Percentiles rank a stretch among this genome's conserved stretches.
phyloP scores from a whole-genome alignment of 2,888 invertebrate genomes.

The Drosophila hamatofila region DNA sequence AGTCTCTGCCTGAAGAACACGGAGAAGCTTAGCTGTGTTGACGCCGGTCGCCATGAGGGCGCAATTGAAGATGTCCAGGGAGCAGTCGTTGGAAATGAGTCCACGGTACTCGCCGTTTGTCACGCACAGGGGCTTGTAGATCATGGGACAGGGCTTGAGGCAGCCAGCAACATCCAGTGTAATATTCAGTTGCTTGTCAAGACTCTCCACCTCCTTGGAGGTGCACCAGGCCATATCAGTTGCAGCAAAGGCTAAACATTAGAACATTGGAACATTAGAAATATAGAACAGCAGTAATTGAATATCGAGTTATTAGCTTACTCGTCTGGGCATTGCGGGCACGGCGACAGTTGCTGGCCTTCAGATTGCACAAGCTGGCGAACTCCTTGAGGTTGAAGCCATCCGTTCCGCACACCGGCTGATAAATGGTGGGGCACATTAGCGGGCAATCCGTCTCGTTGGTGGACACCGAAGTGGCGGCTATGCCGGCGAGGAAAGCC shows the following conservation, averaged over 20 bases:
- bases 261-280: neutral
- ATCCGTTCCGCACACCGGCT: constrained; percentile 77
- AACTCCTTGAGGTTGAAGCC: constrained; percentile 75
- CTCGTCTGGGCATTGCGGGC: constrained; percentile 57
- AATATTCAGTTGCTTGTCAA: constrained; percentile 57
- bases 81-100: constrained; percentile 72
- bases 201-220: constrained; percentile 67
- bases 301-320: constrained; percentile 37
- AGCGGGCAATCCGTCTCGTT: constrained; percentile 70
- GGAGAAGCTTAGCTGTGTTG: constrained; percentile 50
- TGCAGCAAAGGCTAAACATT: constrained; percentile 58
- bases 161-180: constrained; percentile 64
- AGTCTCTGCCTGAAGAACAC: constrained; percentile 53
- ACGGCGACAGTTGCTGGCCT: constrained; percentile 75
- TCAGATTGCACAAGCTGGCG: constrained; percentile 70
- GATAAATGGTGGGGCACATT: constrained; percentile 68
- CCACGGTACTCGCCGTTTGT: constrained; percentile 81
- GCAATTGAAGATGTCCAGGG: constrained; percentile 75
- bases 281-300: neutral
- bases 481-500: constrained; percentile 51
- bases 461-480: constrained; percentile 54
- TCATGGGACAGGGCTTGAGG: constrained; percentile 76
- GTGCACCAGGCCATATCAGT: constrained; percentile 80
- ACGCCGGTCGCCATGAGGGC: constrained; percentile 54
- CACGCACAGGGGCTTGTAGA: constrained; percentile 78